phyloP scores from a whole-genome alignment of 2,797 vertebrate species.

The Adrianichthys oophorus region DNA sequence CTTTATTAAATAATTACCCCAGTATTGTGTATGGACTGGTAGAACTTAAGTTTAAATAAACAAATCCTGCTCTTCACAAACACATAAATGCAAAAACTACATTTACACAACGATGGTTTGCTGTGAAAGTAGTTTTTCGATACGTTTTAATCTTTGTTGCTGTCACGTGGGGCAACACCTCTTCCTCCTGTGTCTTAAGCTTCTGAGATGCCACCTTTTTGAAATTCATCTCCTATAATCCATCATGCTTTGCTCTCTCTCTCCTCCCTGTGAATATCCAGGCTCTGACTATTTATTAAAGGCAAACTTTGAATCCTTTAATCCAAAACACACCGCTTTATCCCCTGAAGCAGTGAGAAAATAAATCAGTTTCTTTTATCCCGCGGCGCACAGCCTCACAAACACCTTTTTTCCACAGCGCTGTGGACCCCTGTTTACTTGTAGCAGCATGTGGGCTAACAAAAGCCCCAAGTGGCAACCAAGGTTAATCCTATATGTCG shows the following conservation, averaged over 20 bases:
- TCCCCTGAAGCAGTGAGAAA: constrained; percentile 66
- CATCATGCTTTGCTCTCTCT: constrained; percentile 44
- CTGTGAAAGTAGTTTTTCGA: neutral
- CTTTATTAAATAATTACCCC: no score
- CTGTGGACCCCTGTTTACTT: constrained; percentile 51
- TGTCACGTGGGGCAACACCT: neutral
- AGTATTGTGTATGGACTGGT: no score
- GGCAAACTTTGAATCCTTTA: constrained; percentile 77
- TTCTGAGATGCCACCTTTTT: constrained; percentile 40
- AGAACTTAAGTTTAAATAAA: no score
- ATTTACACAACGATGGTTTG: neutral
- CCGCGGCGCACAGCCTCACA: constrained; percentile 43
- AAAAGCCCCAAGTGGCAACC: constrained; percentile 78
- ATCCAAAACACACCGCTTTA: constrained; percentile 76
- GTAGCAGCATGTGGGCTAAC: constrained; percentile 67
- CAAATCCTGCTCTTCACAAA: no score
- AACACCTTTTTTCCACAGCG: constrained; percentile 61
- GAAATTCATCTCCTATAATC: constrained; percentile 64
- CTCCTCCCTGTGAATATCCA: constrained; percentile 37
- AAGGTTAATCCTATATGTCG: constrained; percentile 86
- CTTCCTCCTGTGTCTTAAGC: constrained; percentile 27
- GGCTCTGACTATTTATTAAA: constrained; percentile 72
- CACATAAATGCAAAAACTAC: no score
- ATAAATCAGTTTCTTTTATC: constrained; percentile 67
- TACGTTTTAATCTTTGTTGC: neutral